Conservation (phyloP, 2,797 vertebrate species). For the Cyprinodon diabolis region DNA sequence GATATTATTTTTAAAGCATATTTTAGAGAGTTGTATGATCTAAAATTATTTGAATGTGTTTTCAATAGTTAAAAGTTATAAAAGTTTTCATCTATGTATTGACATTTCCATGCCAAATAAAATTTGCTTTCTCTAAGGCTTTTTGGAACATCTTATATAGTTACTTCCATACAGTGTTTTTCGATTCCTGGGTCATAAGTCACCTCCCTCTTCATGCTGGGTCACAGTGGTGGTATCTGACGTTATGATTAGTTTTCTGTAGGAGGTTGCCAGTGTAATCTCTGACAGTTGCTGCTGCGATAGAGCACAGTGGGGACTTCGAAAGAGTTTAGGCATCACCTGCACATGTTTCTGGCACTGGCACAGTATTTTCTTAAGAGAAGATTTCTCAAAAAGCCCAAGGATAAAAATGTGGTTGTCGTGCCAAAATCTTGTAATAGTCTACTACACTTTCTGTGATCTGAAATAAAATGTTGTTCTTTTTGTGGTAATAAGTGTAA, state of each 20-base stretch:
- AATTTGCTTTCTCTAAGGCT: constrained; percentile 11
- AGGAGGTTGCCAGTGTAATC: constrained; percentile 54
- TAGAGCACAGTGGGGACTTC: constrained; percentile 58
- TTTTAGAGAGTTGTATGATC: neutral
- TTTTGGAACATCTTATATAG: constrained; percentile 20
- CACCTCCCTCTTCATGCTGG: constrained; percentile 51
- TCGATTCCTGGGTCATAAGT: constrained; percentile 52
- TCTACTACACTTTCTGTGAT: constrained; percentile 4
- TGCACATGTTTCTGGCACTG: constrained; percentile 42
- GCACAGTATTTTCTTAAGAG: constrained; percentile 39
- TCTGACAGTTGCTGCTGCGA: constrained; percentile 61
- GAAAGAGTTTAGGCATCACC: constrained; percentile 49
- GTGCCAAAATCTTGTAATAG: constrained; percentile 9
- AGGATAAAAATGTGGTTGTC: constrained; percentile 23
- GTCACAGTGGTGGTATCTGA: constrained; percentile 44
- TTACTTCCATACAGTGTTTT: constrained; percentile 26
- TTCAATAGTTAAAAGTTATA: neutral
- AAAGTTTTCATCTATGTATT: constrained; percentile 28
- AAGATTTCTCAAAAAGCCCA: constrained; percentile 28
- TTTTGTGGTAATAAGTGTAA: neutral
- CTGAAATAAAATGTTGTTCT: neutral
- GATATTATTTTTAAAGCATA: neutral
- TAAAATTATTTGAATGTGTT: neutral
- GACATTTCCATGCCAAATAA: constrained; percentile 31
- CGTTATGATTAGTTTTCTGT: constrained; percentile 73